phyloP scores from a whole-genome alignment of 2,113 vertebrate species.

The Copsychus sechellarum region DNA sequence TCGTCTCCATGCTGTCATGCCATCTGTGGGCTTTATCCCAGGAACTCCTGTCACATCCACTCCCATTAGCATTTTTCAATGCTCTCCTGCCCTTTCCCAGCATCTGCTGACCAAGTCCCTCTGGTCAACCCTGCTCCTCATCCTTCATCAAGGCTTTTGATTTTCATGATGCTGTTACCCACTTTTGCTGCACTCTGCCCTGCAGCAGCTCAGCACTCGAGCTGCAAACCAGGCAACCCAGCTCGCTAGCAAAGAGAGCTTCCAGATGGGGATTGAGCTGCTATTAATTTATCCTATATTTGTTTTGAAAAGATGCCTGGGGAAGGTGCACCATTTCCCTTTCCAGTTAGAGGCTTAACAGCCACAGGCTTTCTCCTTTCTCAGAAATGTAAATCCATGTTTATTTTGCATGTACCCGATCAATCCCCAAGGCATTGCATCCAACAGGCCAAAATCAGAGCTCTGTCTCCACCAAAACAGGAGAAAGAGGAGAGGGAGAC shows the following conservation, averaged over 20 bases:
- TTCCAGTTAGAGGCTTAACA: constrained; percentile 16
- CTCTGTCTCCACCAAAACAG: neutral
- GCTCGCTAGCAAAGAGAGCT: neutral
- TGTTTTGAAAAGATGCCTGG: constrained; percentile 43
- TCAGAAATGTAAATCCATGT: constrained; percentile 1
- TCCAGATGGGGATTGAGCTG: neutral
- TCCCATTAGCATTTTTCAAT: neutral
- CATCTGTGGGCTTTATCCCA: neutral
- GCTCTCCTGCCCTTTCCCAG: neutral
- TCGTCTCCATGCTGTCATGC: neutral
- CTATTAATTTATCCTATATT: constrained; percentile 36
- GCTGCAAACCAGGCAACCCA: neutral
- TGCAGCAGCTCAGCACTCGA: neutral
- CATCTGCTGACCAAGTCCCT: neutral
- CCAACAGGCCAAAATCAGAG: neutral
- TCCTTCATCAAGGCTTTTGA: neutral
- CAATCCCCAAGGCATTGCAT: neutral
- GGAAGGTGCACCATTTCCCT: constrained; percentile 11
- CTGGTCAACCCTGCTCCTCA: neutral
- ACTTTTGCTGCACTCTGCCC: neutral
- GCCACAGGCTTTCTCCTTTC: constrained; percentile 4
- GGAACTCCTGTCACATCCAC: neutral
- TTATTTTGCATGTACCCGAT: neutral
- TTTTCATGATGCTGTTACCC: neutral
- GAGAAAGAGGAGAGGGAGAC: neutral